Base-by-base conservation (phyloP, 2,797 vertebrate species). In the Enteromius afrohamiltoni region DNA sequence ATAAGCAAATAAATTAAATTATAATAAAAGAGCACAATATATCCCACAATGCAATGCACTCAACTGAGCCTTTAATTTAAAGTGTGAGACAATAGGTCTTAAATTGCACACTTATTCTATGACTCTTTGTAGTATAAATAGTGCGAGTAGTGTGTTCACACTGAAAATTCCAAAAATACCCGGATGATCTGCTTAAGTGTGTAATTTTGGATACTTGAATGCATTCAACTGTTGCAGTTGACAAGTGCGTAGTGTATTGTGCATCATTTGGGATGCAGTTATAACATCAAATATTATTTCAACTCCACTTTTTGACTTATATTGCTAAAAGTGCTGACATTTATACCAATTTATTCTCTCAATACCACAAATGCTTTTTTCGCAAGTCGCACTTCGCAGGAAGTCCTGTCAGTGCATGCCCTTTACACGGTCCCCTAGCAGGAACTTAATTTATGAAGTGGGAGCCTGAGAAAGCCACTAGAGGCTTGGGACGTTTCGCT, bases 391-490 rank as follows among this genome's bases (percentile, higher is more conserved):
- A 42, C 76, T 29, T 58, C 31, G 23, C 80, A 80, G 80, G 80
- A 80, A 82, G 69, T 84, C 77, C 70, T 21, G 68, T 79, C 67
- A 47, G 40, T 19, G 51, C 65, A 19, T 53, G 31, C 19, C 73
- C 70, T 80, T 80, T 29, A 51, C 69, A 67, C 78, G 76, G 83
- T 64, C 85, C 75, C 83, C 76, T 51, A 31, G 62, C 83, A 92
- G 91, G 89, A 92, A 92, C 86, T 70, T 51, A 79, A 86, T 94
- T 93, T 91, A 93, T 87, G 87, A 89, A 83, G 80, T 87, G 79
- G 70, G 87, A 91, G 86, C 83, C n/a, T 86, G 87, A 79, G 91
- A 88, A 90, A 88, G 89, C 86, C 90, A 86, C 88, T 21, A n/a
- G 6, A 85, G 83, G 58, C 86, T 45, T 88, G 91, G 87, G 86